These are phyloP conservation scores for Cheilosia soror DNA, from an alignment of 2,888 invertebrate species.

Conservation along the genomic window DNA sequence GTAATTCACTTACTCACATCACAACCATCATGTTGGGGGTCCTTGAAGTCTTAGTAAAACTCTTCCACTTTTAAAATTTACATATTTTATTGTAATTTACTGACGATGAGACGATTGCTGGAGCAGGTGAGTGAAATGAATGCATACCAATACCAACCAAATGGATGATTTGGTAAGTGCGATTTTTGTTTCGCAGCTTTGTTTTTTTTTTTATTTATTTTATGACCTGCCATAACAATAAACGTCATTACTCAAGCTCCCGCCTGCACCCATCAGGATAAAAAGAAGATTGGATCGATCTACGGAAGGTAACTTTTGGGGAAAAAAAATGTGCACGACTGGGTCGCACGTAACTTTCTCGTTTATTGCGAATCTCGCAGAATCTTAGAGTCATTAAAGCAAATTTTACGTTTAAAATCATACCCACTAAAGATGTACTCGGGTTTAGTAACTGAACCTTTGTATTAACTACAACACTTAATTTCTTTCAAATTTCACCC, in stretches of 20 bases:
- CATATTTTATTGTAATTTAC: conserved; percentile 40
- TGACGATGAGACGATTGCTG: not conserved
- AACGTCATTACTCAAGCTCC: conserved; percentile 13
- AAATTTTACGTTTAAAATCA: too few relatives aligned
- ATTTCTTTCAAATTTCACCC: too few relatives aligned
- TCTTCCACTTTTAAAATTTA: conserved; percentile 36
- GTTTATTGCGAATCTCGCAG: too few relatives aligned
- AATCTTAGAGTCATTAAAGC: too few relatives aligned
- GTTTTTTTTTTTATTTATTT: not conserved
- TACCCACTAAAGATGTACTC: too few relatives aligned
- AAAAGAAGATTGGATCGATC: conserved; percentile 43
- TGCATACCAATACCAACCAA: conserved; percentile 12
- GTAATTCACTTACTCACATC: conserved; percentile 37
- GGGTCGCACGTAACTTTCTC: too few relatives aligned
- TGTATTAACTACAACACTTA: too few relatives aligned
- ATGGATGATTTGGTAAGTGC: conserved; percentile 17
- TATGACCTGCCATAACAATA: conserved; percentile 42
- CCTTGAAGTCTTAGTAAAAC: conserved; percentile 39
- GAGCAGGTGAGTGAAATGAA: conserved; percentile 36
- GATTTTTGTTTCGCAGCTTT: conserved; percentile 7
- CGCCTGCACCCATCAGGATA: conserved; percentile 4
- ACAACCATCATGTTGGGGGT: conserved; percentile 3
- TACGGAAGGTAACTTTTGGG: conserved; percentile 5
- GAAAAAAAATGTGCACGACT: conserved; percentile 36
- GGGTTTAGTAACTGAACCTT: too few relatives aligned